Evolutionary conservation across 2,888 invertebrate species (phyloP), one percentile per base, ranked within the genome.

Genomic region (Pammene aurita): DNA sequence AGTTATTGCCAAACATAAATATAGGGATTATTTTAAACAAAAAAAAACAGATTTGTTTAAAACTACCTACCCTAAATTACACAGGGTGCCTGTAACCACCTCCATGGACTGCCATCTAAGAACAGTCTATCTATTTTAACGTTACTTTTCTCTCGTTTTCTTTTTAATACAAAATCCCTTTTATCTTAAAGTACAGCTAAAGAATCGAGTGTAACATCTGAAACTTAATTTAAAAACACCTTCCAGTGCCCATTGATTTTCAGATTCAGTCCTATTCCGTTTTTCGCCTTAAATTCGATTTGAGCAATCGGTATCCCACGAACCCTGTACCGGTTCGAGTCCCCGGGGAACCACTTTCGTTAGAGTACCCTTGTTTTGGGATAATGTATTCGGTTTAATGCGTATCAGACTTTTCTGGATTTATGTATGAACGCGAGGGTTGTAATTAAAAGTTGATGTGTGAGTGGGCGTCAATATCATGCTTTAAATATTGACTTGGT

Each of bases 361-460:
- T 57, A 63, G 50, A 62, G 66, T 55, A 56, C 54, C 56, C 55
- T 50, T 68, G 56, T 68, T 68, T 61, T 14, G 57, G 63, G 50
- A 63, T 68, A 63, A 57, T 68, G 50, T 63, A 57, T 68, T 68
- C 63, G 44, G 50, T 63, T 67, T 34, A 63, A 57, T 57, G 50
- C 46, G 62, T 14, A 62, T 56, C 50, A 50, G 16, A 62, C 46
- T 57, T 67, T 56, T 57, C 16, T 16, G 50, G 50, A 55, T 67
- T 67, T 26, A 35, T n/a, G 26, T 14, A 55, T 18, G 50, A 50
- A 18, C 1, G 44, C 16, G 46, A 38, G 44, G 54, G 63, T 34
- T n/a, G 63, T 41, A 50, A 62, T 62, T 62, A 62, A 62, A 62
- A 62, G 16, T 52, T 62, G 50, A 48, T 48, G 60, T 26, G 34